phyloP scores from a whole-genome alignment of 2,888 invertebrate species.

The Xanthia togata region DNA sequence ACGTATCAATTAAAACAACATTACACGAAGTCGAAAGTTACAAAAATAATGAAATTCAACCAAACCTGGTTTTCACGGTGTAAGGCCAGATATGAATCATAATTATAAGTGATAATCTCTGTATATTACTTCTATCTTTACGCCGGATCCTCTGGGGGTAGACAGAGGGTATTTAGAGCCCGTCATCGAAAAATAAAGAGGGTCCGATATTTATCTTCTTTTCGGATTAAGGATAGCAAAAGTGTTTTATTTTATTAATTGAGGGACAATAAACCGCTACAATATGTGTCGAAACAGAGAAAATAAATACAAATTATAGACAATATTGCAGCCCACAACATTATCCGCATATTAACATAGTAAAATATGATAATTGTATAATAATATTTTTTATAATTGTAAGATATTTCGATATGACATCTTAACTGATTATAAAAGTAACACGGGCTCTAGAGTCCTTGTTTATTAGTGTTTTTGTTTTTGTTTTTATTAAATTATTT shows the following conservation, averaged over 20 bases:
- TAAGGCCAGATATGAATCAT: slow-evolving; percentile 68
- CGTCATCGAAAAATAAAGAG: slow-evolving; percentile 45
- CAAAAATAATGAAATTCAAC: slow-evolving; percentile 59
- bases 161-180: slow-evolving; percentile 45
- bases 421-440: neutral
- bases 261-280: too few species aligned
- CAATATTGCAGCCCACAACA: too few species aligned
- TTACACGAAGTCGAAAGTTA: slow-evolving; percentile 48
- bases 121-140: slow-evolving; percentile 59
- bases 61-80: slow-evolving; percentile 63
- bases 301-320: too few species aligned
- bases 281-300: too few species aligned
- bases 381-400: too few species aligned
- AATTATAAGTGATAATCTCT: slow-evolving; percentile 68
- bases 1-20: slow-evolving; percentile 38
- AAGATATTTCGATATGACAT: slow-evolving; percentile 10
- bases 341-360: too few species aligned
- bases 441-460: neutral
- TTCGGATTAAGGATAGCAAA: neutral
- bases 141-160: slow-evolving; percentile 30
- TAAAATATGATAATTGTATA: too few species aligned
- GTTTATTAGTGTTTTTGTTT: neutral
- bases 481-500: neutral
- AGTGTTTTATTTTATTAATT: too few species aligned
- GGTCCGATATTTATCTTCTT: slow-evolving; percentile 36